Conservation (phyloP, 1,140 invertebrate genomes). For the Pogonognathellus flavescens region DNA sequence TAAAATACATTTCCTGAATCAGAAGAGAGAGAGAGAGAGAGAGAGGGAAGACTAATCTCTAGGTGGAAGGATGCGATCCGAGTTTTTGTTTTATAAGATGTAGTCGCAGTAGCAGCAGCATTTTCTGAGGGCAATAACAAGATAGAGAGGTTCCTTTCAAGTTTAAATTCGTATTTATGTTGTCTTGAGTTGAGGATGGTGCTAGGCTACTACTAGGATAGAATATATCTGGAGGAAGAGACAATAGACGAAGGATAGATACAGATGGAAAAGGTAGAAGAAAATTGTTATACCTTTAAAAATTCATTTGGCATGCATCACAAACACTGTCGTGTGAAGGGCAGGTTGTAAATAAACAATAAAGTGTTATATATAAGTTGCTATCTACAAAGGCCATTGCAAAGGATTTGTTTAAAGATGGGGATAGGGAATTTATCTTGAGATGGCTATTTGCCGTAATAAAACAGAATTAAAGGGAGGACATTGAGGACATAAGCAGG, state of each 20-base stretch:
- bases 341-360: slow-evolving; percentile 26
- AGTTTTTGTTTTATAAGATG: neutral
- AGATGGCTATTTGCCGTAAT: slow-evolving; percentile 34
- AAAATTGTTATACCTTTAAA: too few species aligned
- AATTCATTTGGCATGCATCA: neutral
- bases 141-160: neutral
- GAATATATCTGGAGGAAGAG: neutral
- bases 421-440: slow-evolving; percentile 32
- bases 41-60: slow-evolving; percentile 6
- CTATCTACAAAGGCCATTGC: slow-evolving; percentile 16
- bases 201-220: too few species aligned
- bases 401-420: slow-evolving; percentile 23
- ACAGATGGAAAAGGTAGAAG: too few species aligned
- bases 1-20: slow-evolving; percentile 26
- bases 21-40: neutral
- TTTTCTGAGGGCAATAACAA: neutral
- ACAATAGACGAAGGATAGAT: too few species aligned
- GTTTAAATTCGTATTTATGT: slow-evolving; percentile 11
- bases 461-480: slow-evolving; percentile 16
- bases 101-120: neutral
- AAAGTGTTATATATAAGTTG: neutral
- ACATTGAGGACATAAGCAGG: neutral
- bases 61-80: neutral
- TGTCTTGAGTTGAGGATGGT: neutral
- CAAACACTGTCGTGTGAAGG: neutral